phyloP scores from a whole-genome alignment of 1,140 invertebrate genomes.

The Hesperophylax magnus region DNA sequence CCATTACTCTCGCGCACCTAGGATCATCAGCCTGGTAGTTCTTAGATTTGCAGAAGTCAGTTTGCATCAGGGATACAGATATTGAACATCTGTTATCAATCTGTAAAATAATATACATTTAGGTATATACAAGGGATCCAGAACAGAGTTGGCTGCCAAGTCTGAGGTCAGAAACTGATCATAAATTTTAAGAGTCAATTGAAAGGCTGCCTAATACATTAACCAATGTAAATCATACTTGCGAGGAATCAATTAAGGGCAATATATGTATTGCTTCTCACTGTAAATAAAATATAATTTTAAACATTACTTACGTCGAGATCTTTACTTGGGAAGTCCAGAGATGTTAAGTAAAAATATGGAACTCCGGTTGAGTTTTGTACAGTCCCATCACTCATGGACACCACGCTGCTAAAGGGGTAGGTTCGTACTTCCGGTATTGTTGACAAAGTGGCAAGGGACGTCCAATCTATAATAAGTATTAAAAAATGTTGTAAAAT shows the following conservation, averaged over 20 bases:
- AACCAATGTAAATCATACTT: too few relatives aligned
- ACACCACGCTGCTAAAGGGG: constrained; percentile 83
- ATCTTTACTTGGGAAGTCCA: constrained; percentile 77
- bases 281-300: too few relatives aligned
- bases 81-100: constrained; percentile 77
- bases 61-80: constrained; percentile 79
- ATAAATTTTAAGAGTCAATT: too few relatives aligned
- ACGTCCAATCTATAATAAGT: constrained; percentile 75
- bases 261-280: too few relatives aligned
- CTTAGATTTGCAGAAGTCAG: constrained; percentile 75
- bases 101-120: constrained; percentile 60
- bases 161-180: too few relatives aligned
- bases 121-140: neutral
- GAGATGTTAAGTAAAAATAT: constrained; percentile 82
- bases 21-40: constrained; percentile 85
- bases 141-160: too few relatives aligned
- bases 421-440: constrained; percentile 74
- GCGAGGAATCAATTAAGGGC: too few relatives aligned
- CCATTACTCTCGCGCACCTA: constrained; percentile 80
- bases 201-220: too few relatives aligned
- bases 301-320: constrained; percentile 16
- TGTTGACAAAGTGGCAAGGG: constrained; percentile 81
- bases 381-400: constrained; percentile 79
- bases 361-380: constrained; percentile 81
- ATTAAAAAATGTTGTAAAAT: too few relatives aligned